Conservation (phyloP, 2,797 vertebrate genomes). For the Hyperoplus immaculatus region DNA sequence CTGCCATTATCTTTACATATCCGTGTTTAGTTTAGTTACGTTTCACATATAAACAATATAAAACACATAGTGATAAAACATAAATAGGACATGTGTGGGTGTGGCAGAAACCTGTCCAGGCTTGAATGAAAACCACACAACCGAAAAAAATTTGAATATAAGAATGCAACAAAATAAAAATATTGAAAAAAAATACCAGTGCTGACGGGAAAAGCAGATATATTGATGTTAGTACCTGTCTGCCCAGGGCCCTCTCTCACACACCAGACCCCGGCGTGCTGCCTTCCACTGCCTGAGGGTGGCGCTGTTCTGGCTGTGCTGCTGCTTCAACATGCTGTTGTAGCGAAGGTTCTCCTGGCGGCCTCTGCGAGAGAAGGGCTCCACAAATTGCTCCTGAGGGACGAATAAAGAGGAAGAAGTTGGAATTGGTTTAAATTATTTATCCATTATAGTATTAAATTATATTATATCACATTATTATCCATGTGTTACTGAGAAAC, state of each 20-base stretch:
- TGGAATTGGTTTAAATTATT: no score
- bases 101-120: no score
- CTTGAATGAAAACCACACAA: no score
- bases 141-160: no score
- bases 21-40: no score
- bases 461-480: no score
- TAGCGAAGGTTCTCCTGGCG: slow-evolving; percentile 96
- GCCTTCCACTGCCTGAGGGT: slow-evolving; percentile 93
- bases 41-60: no score
- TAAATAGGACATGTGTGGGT: no score
- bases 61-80: no score
- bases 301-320: slow-evolving; percentile 89
- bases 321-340: slow-evolving; percentile 96
- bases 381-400: slow-evolving; percentile 93
- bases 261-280: slow-evolving; percentile 89
- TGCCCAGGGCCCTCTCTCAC: slow-evolving; percentile 96
- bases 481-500: neutral
- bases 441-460: no score
- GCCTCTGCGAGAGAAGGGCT: slow-evolving; percentile 92
- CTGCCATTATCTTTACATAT: neutral
- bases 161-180: neutral
- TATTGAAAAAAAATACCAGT: no score
- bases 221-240: slow-evolving; percentile 84
- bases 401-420: neutral
- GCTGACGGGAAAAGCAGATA: neutral